Base-by-base conservation (phyloP, 2,888 invertebrate genomes). In the Drosophila greeni region DNA sequence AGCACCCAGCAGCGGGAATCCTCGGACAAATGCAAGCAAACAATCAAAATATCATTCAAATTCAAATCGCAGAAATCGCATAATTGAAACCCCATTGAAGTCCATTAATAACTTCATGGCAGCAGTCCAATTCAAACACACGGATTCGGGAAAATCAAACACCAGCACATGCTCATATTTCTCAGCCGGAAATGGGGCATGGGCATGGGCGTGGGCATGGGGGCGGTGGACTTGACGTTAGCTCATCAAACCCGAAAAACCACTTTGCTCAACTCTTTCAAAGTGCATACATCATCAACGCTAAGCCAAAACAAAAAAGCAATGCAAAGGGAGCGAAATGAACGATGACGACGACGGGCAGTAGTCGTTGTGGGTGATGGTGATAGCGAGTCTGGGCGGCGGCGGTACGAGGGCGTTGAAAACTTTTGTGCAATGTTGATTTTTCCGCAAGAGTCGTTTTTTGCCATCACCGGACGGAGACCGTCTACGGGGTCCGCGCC, bases 371-470 rank as follows among this genome's bases (percentile, higher is more conserved):
- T 34, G 40, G 37, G 36, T 24, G 49, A 24, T 45, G 61, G 49
- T 37, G 57, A 42, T 43, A 12, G 40, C 51, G 26, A 43, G 37
- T 34, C 24, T 40, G 52, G 47, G 47, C 34, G 40, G 33, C 33
- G 33, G 40, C 40, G 37, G 42, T 53, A 40, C 34, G 48, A 37
- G 40, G 39, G 58, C 48, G 52, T 29, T 70, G 65, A 71, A 80
- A 81, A 81, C 69, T 81, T 81, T 81, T 81, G 79, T 82, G 81
- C 82, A 82, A 79, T 82, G 81, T 82, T 82, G 81, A 82, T 82
- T 82, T 82, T 82, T 82, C 82, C 80, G 76, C 82, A 82, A 81
- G 82, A 82, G 67, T 79, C 79, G 79, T 77, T 79, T 78, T 81
- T 80, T 74, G 64, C 69, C 78, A 60, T 55, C 53, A 36, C 45